Evolutionary conservation across 2,888 invertebrate species (phyloP).

Genomic region (Cataglyphis livida): DNA sequence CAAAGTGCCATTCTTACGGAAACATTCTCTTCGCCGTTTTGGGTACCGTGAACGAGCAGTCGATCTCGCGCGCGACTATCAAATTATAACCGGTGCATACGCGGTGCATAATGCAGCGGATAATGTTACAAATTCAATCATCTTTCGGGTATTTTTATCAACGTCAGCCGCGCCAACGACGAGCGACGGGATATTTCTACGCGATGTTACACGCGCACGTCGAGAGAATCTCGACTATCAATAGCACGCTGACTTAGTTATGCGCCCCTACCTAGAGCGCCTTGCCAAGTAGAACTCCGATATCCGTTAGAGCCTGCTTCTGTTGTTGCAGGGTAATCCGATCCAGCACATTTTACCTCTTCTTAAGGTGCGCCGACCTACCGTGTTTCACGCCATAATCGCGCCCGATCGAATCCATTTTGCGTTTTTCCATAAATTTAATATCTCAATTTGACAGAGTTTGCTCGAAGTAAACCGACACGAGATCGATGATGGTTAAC

Average conservation of each 20-base stretch:
- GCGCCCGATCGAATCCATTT: neutral
- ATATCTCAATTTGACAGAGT: neutral
- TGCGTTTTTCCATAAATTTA: constrained; percentile 17
- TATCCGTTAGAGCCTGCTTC: constrained; percentile 47
- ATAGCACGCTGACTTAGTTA: constrained; percentile 56
- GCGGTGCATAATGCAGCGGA: constrained; percentile 28
- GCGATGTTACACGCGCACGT: constrained; percentile 40
- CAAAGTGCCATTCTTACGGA: constrained; percentile 1
- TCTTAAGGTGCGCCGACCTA: constrained; percentile 35
- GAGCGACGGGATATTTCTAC: constrained; percentile 48
- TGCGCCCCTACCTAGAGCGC: constrained; percentile 40
- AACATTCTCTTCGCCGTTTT: constrained; percentile 31
- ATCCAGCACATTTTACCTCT: constrained; percentile 45
- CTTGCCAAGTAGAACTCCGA: constrained; percentile 55
- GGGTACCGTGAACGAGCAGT: constrained; percentile 2
- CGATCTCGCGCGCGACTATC: constrained; percentile 27
- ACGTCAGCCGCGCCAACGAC: constrained; percentile 33
- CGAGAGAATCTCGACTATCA: constrained; percentile 55
- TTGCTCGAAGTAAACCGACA: neutral
- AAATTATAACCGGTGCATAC: constrained; percentile 35
- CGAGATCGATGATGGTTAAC: neutral
- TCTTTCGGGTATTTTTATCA: constrained; percentile 54
- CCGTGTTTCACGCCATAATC: constrained; percentile 1
- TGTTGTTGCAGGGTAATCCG: constrained; percentile 49
- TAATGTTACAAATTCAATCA: constrained; percentile 55